Evolutionary conservation across 2,113 vertebrate genomes (phyloP).

Genomic region (Triplophysa rosa): DNA sequence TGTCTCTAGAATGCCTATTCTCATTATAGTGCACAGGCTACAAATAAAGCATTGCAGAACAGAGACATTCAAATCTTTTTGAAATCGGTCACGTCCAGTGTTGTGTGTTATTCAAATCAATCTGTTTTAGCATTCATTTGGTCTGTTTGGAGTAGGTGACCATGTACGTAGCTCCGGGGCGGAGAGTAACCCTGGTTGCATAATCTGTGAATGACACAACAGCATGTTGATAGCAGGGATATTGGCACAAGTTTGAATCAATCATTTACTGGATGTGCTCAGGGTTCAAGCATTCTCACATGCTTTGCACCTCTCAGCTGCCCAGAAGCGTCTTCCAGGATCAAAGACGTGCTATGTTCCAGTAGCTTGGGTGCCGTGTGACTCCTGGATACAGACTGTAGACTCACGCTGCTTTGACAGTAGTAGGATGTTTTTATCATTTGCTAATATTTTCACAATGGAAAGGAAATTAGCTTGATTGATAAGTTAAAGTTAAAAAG

Average conservation of each 20-base stretch:
- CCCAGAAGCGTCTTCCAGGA: background rate
- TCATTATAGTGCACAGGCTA: background rate
- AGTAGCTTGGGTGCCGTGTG: background rate
- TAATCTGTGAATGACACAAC: conserved; percentile 58
- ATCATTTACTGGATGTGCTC: conserved; percentile 70
- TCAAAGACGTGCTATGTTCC: background rate
- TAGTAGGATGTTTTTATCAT: conserved; percentile 60
- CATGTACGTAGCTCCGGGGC: background rate
- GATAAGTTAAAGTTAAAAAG: conserved; percentile 19
- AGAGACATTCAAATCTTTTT: background rate
- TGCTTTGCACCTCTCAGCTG: conserved; percentile 48
- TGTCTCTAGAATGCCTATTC: too few species aligned
- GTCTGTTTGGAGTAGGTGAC: background rate
- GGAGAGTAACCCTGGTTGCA: conserved; percentile 50
- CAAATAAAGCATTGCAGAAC: background rate
- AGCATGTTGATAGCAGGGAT: conserved; percentile 40
- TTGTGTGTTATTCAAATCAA: conserved; percentile 15
- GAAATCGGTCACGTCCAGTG: background rate
- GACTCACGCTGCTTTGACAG: conserved; percentile 55
- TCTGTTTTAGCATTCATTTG: background rate
- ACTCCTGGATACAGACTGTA: background rate
- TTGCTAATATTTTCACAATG: conserved; percentile 53
- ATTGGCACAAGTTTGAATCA: conserved; percentile 58
- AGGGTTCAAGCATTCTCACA: conserved; percentile 62
- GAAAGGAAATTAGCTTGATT: background rate